Conservation (phyloP, 2,888 invertebrate species). For the Leistus spinibarbis region DNA sequence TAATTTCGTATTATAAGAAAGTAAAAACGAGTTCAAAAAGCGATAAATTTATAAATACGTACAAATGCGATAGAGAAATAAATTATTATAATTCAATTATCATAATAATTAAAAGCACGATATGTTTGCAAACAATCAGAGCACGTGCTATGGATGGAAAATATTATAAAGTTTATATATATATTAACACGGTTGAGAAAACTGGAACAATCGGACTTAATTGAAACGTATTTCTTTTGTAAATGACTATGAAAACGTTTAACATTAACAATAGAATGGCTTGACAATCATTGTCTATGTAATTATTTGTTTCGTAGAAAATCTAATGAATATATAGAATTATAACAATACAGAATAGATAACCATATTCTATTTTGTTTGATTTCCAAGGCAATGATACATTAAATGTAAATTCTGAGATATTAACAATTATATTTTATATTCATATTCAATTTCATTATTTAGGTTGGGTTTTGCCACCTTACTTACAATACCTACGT, state of each 20-base stretch:
- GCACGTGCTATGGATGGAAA: neutral
- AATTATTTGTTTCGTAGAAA: neutral
- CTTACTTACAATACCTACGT: no score
- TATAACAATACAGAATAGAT: neutral
- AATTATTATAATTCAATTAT: neutral
- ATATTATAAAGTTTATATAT: no score
- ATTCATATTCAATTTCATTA: no score
- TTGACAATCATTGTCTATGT: neutral
- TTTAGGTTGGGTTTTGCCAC: no score
- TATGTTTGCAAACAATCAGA: neutral
- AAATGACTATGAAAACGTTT: neutral
- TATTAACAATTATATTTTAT: no score
- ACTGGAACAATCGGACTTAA: neutral
- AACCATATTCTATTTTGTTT: neutral
- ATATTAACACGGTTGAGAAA: neutral
- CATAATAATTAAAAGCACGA: neutral
- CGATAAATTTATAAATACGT: no score
- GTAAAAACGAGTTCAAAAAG: no score
- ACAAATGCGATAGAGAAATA: no score
- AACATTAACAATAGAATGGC: neutral
- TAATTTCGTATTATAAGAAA: no score
- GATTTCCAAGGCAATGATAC: neutral
- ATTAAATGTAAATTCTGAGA: neutral
- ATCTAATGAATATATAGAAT: neutral
- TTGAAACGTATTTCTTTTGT: neutral